These are phyloP conservation scores for Elaphurus davidianus DNA, from an alignment of 2,113 vertebrate species.

Conservation along the genomic window DNA sequence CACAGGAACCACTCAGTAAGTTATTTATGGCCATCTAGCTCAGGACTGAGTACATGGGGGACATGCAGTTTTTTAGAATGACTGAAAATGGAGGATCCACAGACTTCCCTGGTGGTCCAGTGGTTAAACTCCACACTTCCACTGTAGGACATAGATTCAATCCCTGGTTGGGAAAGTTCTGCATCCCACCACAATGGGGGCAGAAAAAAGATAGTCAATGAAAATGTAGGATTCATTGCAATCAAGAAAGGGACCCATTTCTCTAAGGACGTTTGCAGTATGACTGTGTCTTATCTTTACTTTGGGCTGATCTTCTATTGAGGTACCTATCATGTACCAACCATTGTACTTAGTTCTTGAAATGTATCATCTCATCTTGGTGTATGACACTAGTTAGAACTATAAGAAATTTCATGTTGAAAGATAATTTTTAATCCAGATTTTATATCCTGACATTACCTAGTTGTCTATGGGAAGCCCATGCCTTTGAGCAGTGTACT, in stretches of 20 bases:
- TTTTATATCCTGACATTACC: background rate
- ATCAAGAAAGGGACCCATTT: background rate
- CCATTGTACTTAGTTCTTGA: background rate
- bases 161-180: background rate
- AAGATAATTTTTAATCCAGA: background rate
- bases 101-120: background rate
- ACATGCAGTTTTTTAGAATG: background rate
- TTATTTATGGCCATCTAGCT: background rate
- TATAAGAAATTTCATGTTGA: background rate
- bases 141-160: background rate
- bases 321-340: background rate
- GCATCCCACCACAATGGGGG: background rate
- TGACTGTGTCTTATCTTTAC: background rate
- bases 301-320: background rate
- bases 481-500: conserved; percentile 60
- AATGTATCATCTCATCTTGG: background rate
- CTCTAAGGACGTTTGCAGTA: background rate
- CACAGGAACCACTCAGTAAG: background rate
- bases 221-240: background rate
- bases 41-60: background rate
- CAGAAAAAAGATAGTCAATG: background rate
- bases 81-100: background rate
- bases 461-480: conserved; percentile 30
- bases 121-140: background rate
- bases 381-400: background rate